Base-by-base conservation (phyloP, 1,140 invertebrate species). In the Leptinotarsa defecta region DNA sequence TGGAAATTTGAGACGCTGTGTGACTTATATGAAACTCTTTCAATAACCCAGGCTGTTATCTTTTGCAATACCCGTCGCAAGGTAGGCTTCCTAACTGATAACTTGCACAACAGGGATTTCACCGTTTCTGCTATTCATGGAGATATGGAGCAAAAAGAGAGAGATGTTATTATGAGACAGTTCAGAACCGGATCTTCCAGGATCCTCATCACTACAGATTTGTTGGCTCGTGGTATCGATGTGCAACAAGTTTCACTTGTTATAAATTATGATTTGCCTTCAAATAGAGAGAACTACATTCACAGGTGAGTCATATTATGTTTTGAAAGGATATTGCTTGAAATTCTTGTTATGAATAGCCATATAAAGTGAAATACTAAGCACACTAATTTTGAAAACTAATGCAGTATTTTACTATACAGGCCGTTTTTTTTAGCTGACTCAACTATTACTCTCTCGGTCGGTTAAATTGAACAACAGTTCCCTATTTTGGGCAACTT, bases 111-210 rank as follows among this genome's bases (percentile, higher is more conserved):
- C 69, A 91, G 95, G 80, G 96, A 99, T 83, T 99, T 99, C 86
- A 99, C 98, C 22, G 98, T 99, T 20, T 99, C 97, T n/a, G 96
- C 96, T 74, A 98, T 99, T 96, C 98, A 99, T 86, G 97, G 97
- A 80, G 98, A 99, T 83, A 99, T 99, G 97, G 96, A 98, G 80
- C 98, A 99, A 86, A 92, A 93, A 79, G 96, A 98, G 84, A 92
- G 98, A 83, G 97, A 99, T 84, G 90, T 97, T 8, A 99, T 99
- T 86, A 99, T 99, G 97, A 92, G 95, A 78, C 96, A 98, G 88
- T 99, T 99, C 91, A 94, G 97, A 85, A 95, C 95, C 24, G 97
- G 97, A 65, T 98, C 96, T 20, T 97, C 95, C 71, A 91, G 97
- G 84, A 96, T 99, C 20, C 90, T 99, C 13, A 99, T 99, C 84